Evolutionary conservation across 2,797 vertebrate species (phyloP), one percentile per base, ranked within the genome.

Genomic region (Cuculus canorus): DNA sequence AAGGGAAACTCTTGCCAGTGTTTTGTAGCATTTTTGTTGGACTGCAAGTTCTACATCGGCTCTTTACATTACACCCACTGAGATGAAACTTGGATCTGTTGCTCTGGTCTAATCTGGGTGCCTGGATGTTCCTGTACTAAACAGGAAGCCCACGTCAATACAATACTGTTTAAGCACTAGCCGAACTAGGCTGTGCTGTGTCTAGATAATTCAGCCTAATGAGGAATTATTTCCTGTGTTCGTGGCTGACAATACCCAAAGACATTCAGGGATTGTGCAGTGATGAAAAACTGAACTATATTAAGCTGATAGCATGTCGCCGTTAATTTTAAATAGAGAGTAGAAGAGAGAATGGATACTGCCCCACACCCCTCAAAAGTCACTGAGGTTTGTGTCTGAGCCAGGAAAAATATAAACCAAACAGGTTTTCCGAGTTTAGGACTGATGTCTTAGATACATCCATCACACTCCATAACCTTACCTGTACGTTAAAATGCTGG

Each of bases 211-310:
- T 77, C 81, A 78, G 47, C 41, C 47, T 76, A 69, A 91, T 78
- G 84, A 92, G 57, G 69, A 45, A 91, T 92, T 80, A 35, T 80
- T 96, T 94, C 84, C 92, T 91, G 89, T 78, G 91, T 92, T 95
- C 2, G 10, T 37, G 75, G 89, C 71, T 89, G 83, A 92, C 72
- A 91, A 93, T 47, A 95, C 65, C 72, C 76, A 12, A 82, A 86
- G 84, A 91, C 72, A 78, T 65, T 78, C 75, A 60, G n/a, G 57
- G 47, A 65, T 4, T 45, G 70, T 17, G n/a, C 0, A 0, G 17
- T 56, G 84, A 93, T 75, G n/a, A 94, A 93, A 84, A 88, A 54
- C 30, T 59, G 89, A 79, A 71, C 82, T 93, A 66, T 89, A 50
- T 75, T 65, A 78, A 93, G 71, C 57, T 0, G 0, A 53, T 0